Base-by-base conservation (phyloP, 2,888 invertebrate species). In the Pseudococcus longispinus region DNA sequence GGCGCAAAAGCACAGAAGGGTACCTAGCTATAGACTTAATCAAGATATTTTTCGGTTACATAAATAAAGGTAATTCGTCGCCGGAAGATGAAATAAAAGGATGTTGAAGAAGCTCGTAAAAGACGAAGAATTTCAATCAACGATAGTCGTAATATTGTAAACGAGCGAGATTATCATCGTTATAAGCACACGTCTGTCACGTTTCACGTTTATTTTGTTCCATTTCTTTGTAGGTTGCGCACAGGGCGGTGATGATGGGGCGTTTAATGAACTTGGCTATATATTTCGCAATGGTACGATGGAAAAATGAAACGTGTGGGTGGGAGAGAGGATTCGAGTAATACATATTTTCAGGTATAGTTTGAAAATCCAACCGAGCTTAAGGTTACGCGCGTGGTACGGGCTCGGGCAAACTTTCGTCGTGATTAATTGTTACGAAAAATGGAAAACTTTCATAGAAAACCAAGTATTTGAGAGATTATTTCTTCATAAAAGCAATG, bases 151-250 rank as follows among this genome's bases (percentile, higher is more conserved):
- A 42, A 80, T 80, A 80, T 80, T 42, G 77, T 42, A 80, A 80
- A 80, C 77, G 77, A 80, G 42, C 77, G 42, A 80, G 77, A 80
- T 80, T 80, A 80, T 80, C 77, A 80, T 80, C 77, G 77, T 80
- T 80, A 37, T 37, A 42, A 80, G 77, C 32, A 80, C 77, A 42
- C 18, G 77, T 80, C 77, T 80, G 77, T 80, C 77, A 80, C 77
- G 77, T 80, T 9, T 80, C 77, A 42, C 77, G 77, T 80, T 70
- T 42, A 80, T 80, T 80, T 80, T 42, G 77, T 42, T 80, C 55
- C 74, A 80, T 80, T 80, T 80, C 77, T 80, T 80, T 80, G 77
- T 70, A 18, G 37, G 37, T 6, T 37, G 37, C 4, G 37, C 9
- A 8, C 37, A 9, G 37, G 8, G 37, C 37, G 37, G n/a, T n/a